Evolutionary conservation across 1,140 invertebrate genomes (phyloP).

Genomic region (Nephila pilipes): DNA sequence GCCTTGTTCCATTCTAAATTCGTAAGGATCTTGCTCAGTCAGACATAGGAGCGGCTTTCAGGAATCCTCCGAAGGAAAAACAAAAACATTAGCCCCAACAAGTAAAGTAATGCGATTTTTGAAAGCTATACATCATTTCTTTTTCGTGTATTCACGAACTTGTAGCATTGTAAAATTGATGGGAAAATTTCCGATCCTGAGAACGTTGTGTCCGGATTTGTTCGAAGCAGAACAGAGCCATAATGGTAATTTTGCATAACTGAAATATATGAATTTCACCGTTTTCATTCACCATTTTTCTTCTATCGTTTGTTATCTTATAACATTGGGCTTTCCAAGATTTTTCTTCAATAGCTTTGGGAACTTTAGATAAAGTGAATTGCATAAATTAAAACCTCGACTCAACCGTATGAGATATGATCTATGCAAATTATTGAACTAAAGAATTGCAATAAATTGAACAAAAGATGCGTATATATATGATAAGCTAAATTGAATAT

Average conservation of each 20-base stretch:
- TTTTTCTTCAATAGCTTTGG: too few species aligned
- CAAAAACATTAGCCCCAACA: not conserved
- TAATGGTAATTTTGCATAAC: not conserved
- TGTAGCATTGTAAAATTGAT: not conserved
- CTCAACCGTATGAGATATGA: too few species aligned
- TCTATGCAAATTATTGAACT: too few species aligned
- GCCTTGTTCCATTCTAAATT: not conserved
- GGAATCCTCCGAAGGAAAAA: not conserved
- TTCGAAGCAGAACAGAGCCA: not conserved
- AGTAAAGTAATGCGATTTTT: slow-evolving; percentile 27
- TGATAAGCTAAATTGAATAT: too few species aligned
- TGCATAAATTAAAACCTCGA: too few species aligned
- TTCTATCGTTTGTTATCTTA: too few species aligned
- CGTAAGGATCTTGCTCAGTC: not conserved
- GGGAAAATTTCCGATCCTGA: not conserved
- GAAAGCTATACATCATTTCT: not conserved
- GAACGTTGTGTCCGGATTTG: not conserved
- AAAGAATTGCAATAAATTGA: too few species aligned
- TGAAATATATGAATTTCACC: not conserved
- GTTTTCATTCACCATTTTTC: not conserved
- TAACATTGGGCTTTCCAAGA: too few species aligned
- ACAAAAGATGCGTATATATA: too few species aligned
- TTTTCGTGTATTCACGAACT: not conserved
- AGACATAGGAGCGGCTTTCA: not conserved
- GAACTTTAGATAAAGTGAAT: too few species aligned